These are phyloP conservation scores for Aspidoscelis tigris DNA, from an alignment of 2,113 vertebrate species.

Conservation along the genomic window DNA sequence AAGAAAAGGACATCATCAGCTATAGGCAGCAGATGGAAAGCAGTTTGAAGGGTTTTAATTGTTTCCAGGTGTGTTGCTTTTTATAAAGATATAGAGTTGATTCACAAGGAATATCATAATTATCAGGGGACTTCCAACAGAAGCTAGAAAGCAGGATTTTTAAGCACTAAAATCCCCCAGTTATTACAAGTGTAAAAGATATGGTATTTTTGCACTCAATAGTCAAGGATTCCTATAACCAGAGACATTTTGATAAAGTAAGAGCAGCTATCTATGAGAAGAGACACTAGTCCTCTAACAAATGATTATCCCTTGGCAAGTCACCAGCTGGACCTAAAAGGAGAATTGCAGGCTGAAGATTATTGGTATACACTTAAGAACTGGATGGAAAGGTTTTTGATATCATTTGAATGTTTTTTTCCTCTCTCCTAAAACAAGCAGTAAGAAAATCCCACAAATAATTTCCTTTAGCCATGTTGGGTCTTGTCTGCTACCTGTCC, in stretches of 20 bases:
- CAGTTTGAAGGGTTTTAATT: background rate
- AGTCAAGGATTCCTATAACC: too few species aligned
- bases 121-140: background rate
- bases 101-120: background rate
- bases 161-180: background rate
- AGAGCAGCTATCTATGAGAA: too few species aligned
- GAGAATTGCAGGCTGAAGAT: background rate
- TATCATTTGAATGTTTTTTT: too few species aligned
- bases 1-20: background rate
- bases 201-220: background rate
- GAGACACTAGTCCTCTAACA: too few species aligned
- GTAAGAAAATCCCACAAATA: background rate
- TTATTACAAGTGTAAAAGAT: background rate
- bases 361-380: background rate
- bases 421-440: too few species aligned
- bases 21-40: background rate
- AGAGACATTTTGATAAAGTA: background rate
- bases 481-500: background rate
- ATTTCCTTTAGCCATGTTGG: background rate
- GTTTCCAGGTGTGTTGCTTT: slow-evolving; percentile 1
- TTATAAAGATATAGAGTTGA: background rate
- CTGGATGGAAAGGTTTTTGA: background rate
- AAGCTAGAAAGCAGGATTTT: background rate
- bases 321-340: background rate
- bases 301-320: too few species aligned